Conservation (phyloP, 2,113 vertebrate species). For the Cavia porcellus region DNA sequence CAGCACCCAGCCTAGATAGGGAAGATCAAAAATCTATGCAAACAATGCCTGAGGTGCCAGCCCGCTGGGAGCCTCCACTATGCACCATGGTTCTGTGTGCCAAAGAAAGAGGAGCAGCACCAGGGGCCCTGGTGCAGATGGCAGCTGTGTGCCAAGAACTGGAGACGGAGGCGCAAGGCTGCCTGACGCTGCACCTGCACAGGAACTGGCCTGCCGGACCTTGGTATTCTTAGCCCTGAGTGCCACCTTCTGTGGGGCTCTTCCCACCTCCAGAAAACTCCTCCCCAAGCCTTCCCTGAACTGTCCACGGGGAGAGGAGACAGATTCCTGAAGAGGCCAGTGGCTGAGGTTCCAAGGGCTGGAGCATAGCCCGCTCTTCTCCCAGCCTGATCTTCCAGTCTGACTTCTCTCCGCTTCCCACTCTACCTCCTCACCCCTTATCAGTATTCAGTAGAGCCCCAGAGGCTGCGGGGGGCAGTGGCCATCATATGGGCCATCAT, state of each 20-base stretch:
- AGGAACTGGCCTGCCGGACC: not conserved
- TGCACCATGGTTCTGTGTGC: too few relatives aligned
- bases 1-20: not conserved
- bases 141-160: fast-evolving
- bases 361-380: not conserved
- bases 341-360: not conserved
- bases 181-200: fast-evolving
- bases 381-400: too few relatives aligned
- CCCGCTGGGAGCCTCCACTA: not conserved
- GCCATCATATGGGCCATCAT: too few relatives aligned
- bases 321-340: not conserved
- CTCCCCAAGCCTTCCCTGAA: not conserved
- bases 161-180: not conserved
- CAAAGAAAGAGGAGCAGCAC: not conserved
- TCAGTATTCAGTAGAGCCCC: not conserved
- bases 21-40: not conserved
- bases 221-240: not conserved
- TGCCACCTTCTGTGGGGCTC: not conserved
- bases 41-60: not conserved
- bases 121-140: fast-evolving
- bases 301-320: not conserved
- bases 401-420: not conserved
- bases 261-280: not conserved
- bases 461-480: not conserved
- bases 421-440: too few relatives aligned